Percentiles rank a stretch among this genome's conserved stretches.
phyloP scores from a whole-genome alignment of 2,888 invertebrate genomes.

The Clostera curtula region DNA sequence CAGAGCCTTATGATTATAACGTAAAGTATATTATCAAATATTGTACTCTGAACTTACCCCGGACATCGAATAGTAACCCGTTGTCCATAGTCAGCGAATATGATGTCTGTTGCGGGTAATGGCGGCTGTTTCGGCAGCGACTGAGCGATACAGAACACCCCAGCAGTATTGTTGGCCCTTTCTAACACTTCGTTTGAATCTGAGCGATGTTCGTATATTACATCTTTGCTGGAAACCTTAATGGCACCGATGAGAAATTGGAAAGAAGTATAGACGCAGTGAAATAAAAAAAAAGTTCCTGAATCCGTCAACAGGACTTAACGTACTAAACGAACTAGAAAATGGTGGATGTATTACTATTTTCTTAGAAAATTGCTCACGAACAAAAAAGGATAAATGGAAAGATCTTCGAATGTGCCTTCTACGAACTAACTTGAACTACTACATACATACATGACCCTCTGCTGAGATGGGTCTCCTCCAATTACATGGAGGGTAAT shows the following conservation, averaged over 20 bases:
- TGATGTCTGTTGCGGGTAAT: conserved; percentile 18
- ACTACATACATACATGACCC: too few species aligned
- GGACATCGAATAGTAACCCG: conserved; percentile 30
- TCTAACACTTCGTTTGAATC: conserved; percentile 67
- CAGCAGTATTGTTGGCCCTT: conserved; percentile 75
- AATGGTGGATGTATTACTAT: too few species aligned
- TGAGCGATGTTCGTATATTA: conserved; percentile 70
- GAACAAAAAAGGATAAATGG: too few species aligned
- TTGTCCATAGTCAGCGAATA: conserved; percentile 28
- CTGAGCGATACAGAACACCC: conserved; percentile 54
- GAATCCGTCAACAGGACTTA: too few species aligned
- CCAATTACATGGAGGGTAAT: too few species aligned
- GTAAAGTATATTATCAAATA: not conserved
- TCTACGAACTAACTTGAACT: too few species aligned
- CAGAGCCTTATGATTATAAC: not conserved
- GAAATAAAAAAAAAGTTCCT: too few species aligned
- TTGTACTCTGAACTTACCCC: conserved; percentile 36
- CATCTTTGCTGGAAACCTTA: too few species aligned
- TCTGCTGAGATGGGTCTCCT: too few species aligned
- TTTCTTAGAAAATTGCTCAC: too few species aligned
- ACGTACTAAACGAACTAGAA: too few species aligned
- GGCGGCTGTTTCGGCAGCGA: conserved; percentile 27
- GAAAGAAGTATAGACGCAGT: not conserved
- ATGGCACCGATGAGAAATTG: conserved; percentile 30
- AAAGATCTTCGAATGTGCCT: too few species aligned